Conservation (phyloP, 2,113 vertebrate genomes). For the Aleadryas rufinucha region DNA sequence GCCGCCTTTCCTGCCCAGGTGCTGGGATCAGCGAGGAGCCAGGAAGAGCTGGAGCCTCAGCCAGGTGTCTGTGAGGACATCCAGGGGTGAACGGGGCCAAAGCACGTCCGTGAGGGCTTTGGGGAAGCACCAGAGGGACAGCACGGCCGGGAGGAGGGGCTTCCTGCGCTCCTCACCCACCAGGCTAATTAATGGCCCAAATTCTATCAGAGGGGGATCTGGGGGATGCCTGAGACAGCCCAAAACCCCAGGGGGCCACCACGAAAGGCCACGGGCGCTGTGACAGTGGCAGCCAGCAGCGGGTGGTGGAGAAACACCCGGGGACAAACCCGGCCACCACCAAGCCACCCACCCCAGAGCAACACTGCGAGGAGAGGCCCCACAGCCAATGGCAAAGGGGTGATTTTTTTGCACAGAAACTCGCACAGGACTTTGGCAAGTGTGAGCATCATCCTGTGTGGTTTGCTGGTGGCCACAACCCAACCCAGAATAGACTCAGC, state of each 20-base stretch:
- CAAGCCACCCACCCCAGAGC: rapidly evolving
- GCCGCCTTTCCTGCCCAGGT: neutral
- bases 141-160: rapidly evolving
- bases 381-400: rapidly evolving
- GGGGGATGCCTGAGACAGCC: rapidly evolving
- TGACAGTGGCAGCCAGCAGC: neutral
- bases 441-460: neutral
- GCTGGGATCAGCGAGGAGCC: neutral
- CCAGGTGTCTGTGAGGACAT: neutral
- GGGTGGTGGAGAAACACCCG: neutral
- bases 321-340: rapidly evolving
- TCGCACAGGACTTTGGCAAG: rapidly evolving
- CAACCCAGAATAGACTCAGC: neutral
- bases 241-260: rapidly evolving
- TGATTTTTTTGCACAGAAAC: neutral
- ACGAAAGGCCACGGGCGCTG: neutral
- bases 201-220: neutral
- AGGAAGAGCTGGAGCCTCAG: neutral
- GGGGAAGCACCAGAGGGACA: neutral
- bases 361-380: neutral
- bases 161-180: neutral
- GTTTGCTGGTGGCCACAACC: neutral
- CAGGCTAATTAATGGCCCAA: neutral
- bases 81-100: neutral
- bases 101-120: rapidly evolving